Evolutionary conservation across 2,797 vertebrate species (phyloP).

Genomic region (Margarornis squamiger): DNA sequence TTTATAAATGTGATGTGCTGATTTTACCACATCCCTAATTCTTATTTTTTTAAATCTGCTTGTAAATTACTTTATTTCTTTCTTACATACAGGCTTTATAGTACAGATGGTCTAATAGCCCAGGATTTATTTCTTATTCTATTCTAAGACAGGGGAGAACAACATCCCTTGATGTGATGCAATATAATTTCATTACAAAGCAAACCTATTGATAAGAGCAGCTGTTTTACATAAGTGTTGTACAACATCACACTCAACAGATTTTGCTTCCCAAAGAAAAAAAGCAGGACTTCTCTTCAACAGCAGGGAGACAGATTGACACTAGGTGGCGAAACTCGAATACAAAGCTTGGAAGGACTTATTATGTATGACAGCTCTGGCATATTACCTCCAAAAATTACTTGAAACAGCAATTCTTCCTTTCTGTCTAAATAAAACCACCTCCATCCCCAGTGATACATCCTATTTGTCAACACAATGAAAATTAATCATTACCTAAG

Average conservation of each 20-base stretch:
- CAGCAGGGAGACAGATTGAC: background rate
- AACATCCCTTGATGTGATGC: background rate
- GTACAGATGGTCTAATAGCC: background rate
- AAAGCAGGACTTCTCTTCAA: background rate
- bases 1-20: background rate
- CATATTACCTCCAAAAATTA: background rate
- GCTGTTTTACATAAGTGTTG: background rate
- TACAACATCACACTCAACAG: rapidly evolving
- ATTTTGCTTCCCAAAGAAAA: background rate
- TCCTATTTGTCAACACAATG: background rate
- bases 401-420: background rate
- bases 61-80: background rate
- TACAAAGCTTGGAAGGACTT: background rate
- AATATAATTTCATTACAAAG: background rate
- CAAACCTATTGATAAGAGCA: background rate
- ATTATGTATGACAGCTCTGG: background rate
- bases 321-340: background rate
- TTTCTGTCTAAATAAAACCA: background rate
- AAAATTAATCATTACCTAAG: background rate
- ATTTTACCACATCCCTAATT: background rate
- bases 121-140: background rate
- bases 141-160: background rate
- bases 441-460: background rate
- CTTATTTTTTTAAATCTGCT: background rate
- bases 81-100: background rate